phyloP scores from a whole-genome alignment of 1,140 invertebrate species.

The Drosophila ohnishii region DNA sequence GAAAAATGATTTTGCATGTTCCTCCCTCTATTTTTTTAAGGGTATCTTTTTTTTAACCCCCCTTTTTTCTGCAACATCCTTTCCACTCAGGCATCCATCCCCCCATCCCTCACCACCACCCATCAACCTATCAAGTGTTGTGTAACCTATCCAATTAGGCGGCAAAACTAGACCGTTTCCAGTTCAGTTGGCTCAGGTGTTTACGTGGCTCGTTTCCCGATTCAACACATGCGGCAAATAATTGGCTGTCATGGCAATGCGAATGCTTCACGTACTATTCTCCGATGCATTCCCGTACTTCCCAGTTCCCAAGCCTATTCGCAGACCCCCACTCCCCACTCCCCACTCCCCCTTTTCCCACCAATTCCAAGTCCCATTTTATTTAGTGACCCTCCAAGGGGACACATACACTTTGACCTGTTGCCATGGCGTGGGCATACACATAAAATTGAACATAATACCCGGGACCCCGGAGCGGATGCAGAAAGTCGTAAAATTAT shows the following conservation, averaged over 20 bases:
- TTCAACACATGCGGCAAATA: slow-evolving; percentile 8
- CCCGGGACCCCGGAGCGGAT: neutral
- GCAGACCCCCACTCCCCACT: too few species aligned
- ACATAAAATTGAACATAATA: slow-evolving; percentile 10
- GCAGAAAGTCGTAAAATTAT: slow-evolving; percentile 7
- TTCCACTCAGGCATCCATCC: neutral
- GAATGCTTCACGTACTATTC: neutral
- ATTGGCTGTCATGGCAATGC: slow-evolving; percentile 11
- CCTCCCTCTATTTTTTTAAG: too few species aligned
- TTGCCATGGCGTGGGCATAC: neutral
- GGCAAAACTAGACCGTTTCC: slow-evolving; percentile 12
- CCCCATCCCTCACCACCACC: neutral
- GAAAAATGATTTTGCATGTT: neutral
- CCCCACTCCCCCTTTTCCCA: too few species aligned
- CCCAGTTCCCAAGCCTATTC: neutral
- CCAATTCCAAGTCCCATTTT: neutral
- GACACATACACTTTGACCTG: slow-evolving; percentile 5
- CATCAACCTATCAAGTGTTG: slow-evolving; percentile 5
- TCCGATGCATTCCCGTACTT: neutral
- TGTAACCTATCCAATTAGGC: slow-evolving; percentile 8
- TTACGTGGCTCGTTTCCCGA: slow-evolving; percentile 10
- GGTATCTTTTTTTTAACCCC: neutral
- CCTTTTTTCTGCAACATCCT: neutral
- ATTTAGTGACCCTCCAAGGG: neutral
- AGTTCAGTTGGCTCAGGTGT: slow-evolving; percentile 9